These are phyloP conservation scores for Andricus quercusramuli DNA, from an alignment of 2,888 invertebrate genomes.

Conservation along the genomic window DNA sequence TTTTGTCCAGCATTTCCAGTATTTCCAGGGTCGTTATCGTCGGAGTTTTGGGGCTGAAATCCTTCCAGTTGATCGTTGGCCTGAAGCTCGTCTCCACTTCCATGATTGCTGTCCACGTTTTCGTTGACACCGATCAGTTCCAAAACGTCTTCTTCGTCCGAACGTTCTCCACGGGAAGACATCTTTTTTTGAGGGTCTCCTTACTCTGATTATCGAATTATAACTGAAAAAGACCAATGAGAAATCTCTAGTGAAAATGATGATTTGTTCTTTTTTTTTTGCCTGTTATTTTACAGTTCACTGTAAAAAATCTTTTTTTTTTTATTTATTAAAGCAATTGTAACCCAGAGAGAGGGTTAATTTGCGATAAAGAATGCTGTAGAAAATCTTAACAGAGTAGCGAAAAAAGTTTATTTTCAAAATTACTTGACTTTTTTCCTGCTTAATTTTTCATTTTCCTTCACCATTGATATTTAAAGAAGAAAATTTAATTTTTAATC, in stretches of 20 bases:
- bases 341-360: no score
- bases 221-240: neutral
- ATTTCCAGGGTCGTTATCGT: slow-evolving; percentile 45
- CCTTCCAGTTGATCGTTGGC: neutral
- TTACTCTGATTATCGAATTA: neutral
- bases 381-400: no score
- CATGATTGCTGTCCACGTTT: neutral
- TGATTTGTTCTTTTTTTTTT: no score
- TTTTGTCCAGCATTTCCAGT: slow-evolving; percentile 45
- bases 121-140: slow-evolving; percentile 26
- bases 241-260: neutral
- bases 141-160: slow-evolving; percentile 28
- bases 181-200: neutral
- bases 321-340: no score
- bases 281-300: no score
- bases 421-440: no score
- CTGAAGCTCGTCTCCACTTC: slow-evolving; percentile 13
- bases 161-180: slow-evolving; percentile 15
- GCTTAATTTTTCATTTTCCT: no score
- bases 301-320: no score
- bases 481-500: no score
- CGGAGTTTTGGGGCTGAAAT: neutral
- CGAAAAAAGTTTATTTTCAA: no score
- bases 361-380: no score
- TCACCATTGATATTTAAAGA: no score